Percentiles rank a stretch among this genome's conserved stretches.
These are phyloP conservation scores for Pasiphila rectangulata DNA, from an alignment of 2,888 invertebrate genomes.

Conservation along the genomic window DNA sequence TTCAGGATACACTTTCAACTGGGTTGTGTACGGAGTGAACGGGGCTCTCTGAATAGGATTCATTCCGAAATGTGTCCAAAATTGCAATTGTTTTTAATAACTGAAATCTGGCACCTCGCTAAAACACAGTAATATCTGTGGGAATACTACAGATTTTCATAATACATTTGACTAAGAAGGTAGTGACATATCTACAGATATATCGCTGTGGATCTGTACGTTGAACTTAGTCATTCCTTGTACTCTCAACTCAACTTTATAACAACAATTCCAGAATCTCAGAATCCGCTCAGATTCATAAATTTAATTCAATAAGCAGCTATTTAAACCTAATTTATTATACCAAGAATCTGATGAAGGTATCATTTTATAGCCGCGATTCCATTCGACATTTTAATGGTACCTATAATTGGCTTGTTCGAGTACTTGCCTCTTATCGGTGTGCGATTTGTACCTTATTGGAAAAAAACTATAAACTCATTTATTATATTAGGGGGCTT, in stretches of 20 bases:
- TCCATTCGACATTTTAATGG: conserved; percentile 29
- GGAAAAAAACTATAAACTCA: no score
- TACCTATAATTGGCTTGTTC: conserved; percentile 37
- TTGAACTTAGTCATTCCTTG: no score
- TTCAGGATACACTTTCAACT: conserved; percentile 10
- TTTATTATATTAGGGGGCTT: no score
- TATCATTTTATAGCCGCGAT: conserved; percentile 39
- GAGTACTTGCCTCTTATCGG: conserved; percentile 26
- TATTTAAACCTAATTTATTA: conserved; percentile 11
- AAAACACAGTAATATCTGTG: no score
- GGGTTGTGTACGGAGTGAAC: not conserved
- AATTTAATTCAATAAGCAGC: conserved; percentile 12
- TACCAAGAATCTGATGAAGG: conserved; percentile 21
- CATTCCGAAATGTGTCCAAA: not conserved
- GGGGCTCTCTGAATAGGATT: not conserved
- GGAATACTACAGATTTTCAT: no score
- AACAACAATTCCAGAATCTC: not conserved
- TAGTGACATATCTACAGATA: no score
- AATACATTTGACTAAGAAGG: no score
- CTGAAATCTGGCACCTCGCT: no score
- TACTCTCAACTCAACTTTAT: not conserved
- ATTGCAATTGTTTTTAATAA: no score
- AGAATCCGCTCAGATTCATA: not conserved
- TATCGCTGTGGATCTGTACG: no score
- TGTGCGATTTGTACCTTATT: not conserved